Percentiles rank a stretch among this genome's conserved stretches.
Conservation (phyloP, 2,888 invertebrate species). For the Cephus pygmeus region DNA sequence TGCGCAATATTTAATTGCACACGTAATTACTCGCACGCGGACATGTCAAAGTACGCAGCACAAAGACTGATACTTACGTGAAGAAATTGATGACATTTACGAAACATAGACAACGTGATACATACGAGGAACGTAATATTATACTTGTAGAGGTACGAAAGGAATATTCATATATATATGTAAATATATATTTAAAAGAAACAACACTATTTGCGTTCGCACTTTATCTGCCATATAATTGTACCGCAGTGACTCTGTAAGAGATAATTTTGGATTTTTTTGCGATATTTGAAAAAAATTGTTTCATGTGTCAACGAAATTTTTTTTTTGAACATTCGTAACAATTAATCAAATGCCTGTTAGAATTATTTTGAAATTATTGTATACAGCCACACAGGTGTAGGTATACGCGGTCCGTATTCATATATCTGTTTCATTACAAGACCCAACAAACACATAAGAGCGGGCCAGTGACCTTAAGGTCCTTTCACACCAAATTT, state of each 20-base stretch:
- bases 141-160: slow-evolving; percentile 36
- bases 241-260: not conserved
- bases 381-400: not conserved
- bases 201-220: not conserved
- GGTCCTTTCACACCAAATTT: no score
- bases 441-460: not conserved
- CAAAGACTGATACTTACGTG: slow-evolving; percentile 53
- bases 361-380: not conserved
- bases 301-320: no score
- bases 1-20: slow-evolving; percentile 19
- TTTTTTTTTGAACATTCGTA: not conserved
- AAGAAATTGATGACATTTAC: slow-evolving; percentile 23
- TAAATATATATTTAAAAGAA: slow-evolving; percentile 9
- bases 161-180: slow-evolving; percentile 10
- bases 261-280: not conserved
- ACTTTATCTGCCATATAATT: not conserved
- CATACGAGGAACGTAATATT: not conserved
- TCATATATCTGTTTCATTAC: not conserved
- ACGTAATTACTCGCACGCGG: slow-evolving; percentile 22
- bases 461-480: not conserved
- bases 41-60: slow-evolving; percentile 36
- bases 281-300: not conserved
- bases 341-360: not conserved
- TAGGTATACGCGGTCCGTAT: not conserved
- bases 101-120: not conserved